Evolutionary conservation across 92 coral and sea anemone genomes (phyloP), one percentile per base, ranked within the genome.

Genomic region (Porites lobata): DNA sequence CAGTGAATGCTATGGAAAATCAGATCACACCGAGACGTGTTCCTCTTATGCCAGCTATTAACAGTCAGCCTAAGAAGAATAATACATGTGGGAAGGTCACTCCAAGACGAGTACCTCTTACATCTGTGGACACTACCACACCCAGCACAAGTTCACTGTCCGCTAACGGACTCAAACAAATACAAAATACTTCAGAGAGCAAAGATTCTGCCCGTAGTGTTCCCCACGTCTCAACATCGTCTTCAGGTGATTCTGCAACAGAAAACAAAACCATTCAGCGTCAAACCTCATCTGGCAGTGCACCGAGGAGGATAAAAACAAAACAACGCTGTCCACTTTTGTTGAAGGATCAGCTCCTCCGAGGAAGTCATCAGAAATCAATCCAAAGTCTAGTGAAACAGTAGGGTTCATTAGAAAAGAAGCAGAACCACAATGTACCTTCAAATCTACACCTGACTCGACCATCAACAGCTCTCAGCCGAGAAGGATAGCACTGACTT

Each of bases 291-390:
- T 26, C 70, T 24, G 13, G 9, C 67, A 26, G 11, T 11, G 85
- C 71, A 19, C 69, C 89, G 5, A 84, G 92, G 69, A 89, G 92
- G 54, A 21, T 89, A 52, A 68, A 70, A 15, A 52, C 84, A n/a
- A n/a, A 20, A 77, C 80, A 50, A 78, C 89, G 2, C 85, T 89
- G 64, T 50, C 54, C 9, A 38, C 85, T 4, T 32, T 32, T 32
- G 88, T 57, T 66, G 75, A 20, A 65, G 75, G 26, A 62, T 32
- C 71, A n/a, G 1, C 82, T n/a, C 71, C n/a, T 18, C 69, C 69
- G 18, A 61, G 9, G 57, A 56, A 78, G 56, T n/a, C 54, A 2
- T 9, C 54, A 18, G 81, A 11, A 57, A 58, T 52, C 38, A 22
- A 38, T 77, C 14, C 57, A 11, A 77, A 17, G 53, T 29, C 81